Percentiles rank a stretch among this genome's conserved stretches.
Conservation (phyloP, 2,888 invertebrate genomes). For the Habroteleia sp. region DNA sequence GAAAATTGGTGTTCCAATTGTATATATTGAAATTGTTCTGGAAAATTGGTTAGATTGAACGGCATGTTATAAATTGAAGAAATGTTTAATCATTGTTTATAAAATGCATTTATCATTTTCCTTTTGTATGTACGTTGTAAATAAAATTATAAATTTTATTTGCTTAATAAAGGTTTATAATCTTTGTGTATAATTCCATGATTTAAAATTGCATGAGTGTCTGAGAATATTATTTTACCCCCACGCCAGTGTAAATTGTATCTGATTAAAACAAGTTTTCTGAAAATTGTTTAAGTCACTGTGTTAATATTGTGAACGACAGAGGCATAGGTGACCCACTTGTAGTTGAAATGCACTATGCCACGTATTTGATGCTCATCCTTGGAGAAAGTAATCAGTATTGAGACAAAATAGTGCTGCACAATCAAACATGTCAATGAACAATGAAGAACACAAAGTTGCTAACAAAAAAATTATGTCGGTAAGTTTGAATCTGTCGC, state of each 20-base stretch:
- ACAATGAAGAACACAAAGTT: constrained; percentile 64
- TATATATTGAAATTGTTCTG: not conserved
- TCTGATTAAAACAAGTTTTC: constrained; percentile 16
- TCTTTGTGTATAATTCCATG: not conserved
- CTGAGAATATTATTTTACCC: too few relatives aligned
- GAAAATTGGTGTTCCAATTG: too few relatives aligned
- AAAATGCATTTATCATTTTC: constrained; percentile 3
- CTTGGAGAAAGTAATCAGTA: constrained; percentile 45
- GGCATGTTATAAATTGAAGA: too few relatives aligned
- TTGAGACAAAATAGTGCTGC: constrained; percentile 34
- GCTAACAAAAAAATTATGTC: constrained; percentile 73
- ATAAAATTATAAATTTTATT: constrained; percentile 13
- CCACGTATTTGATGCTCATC: constrained; percentile 51
- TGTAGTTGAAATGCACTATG: constrained; percentile 43
- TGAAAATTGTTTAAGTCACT: constrained; percentile 10
- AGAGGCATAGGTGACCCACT: constrained; percentile 53
- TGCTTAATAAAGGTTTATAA: constrained; percentile 2
- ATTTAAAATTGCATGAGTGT: too few relatives aligned
- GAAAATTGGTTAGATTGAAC: too few relatives aligned
- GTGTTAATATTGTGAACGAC: constrained; percentile 47
- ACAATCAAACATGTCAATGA: constrained; percentile 59
- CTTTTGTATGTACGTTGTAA: not conserved
- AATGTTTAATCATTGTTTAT: constrained; percentile 2
- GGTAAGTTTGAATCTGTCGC: too few relatives aligned
- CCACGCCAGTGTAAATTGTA: constrained; percentile 6